Base-by-base conservation (phyloP, 37 sponge, comb jelly and placozoan genomes). In the Halichondria panicea region DNA sequence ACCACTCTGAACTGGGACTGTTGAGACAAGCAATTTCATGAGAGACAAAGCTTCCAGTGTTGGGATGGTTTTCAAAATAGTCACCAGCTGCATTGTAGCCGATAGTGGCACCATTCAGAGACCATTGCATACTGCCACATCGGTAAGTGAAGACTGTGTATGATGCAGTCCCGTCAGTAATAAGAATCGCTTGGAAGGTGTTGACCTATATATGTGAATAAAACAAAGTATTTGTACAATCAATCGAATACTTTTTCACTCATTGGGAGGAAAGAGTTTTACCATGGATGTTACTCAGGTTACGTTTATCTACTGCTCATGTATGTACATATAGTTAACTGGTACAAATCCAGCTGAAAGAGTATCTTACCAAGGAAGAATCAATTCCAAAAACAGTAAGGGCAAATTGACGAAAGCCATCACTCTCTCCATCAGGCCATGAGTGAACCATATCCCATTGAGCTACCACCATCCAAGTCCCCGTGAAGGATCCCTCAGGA, bases 381-480 rank as follows among this genome's bases (percentile, higher is more conserved):
- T n/a, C n/a, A n/a, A n/a, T n/a, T n/a, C n/a, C n/a, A n/a, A n/a
- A n/a, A n/a, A n/a, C n/a, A n/a, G n/a, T n/a, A n/a, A n/a, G n/a
- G n/a, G n/a, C n/a, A n/a, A n/a, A n/a, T n/a, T n/a, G n/a, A n/a
- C n/a, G n/a, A n/a, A n/a, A n/a, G n/a, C n/a, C n/a, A n/a, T n/a
- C n/a, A n/a, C n/a, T n/a, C n/a, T n/a, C n/a, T n/a, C n/a, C n/a
- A n/a, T n/a, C n/a, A n/a, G n/a, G n/a, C n/a, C n/a, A n/a, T n/a
- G n/a, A n/a, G n/a, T n/a, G 85, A 22, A 72, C 85, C 48, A 33
- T 46, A 62, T 63, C 37, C 85, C 85, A 85, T 22, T 65, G 27
- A 28, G 85, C 79, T 34, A 85, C 43, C 7, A 85, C 36, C 85
- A 85, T 85, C 73, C 78, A 85, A 9, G 63, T 71, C 19, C 85